Evolutionary conservation across 2,888 invertebrate species (phyloP), one percentile per base, ranked within the genome.

Genomic region (Corythucha ciliata): DNA sequence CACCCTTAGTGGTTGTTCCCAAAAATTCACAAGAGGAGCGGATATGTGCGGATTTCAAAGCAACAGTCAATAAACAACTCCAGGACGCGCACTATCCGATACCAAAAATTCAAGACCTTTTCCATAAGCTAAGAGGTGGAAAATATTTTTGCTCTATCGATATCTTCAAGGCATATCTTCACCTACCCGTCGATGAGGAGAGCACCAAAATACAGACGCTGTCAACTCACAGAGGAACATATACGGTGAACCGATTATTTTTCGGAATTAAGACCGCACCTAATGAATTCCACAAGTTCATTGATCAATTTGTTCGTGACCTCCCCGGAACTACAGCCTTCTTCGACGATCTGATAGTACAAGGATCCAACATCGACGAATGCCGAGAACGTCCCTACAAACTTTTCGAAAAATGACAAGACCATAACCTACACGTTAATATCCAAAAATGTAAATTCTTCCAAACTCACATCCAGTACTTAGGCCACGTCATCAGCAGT

Each of bases 311-410:
- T 16, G 18, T 34, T n/a, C 55, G 54, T 26, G 61, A 59, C 27
- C 10, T 63, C 3, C 53, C 56, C 14, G 63, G 62, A 1, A 59
- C 59, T n/a, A 56, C 56, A 1, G 63, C 62, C 56, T 65, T 65
- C 54, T 65, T 64, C 26, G 63, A 65, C 48, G 65, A 66, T 24
- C 61, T 63, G 16, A 46, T 57, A 7, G 48, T 64, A 33, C 58
- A 42, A 39, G n/a, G n/a, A n/a, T n/a, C n/a, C n/a, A n/a, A n/a
- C n/a, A n/a, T n/a, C n/a, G n/a, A 57, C 48, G 37, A 58, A 49
- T 55, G 52, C 29, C 10, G 33, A 32, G 20, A 32, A 12, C 24
- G 45, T 12, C 22, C 53, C 8, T 12, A 29, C 6, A 20, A 10
- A 18, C 10, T 55, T 33, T 45, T 57, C 12, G 18, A 56, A 2